Evolutionary conservation across 2,888 invertebrate species (phyloP).

Genomic region (Lithosia quadra): DNA sequence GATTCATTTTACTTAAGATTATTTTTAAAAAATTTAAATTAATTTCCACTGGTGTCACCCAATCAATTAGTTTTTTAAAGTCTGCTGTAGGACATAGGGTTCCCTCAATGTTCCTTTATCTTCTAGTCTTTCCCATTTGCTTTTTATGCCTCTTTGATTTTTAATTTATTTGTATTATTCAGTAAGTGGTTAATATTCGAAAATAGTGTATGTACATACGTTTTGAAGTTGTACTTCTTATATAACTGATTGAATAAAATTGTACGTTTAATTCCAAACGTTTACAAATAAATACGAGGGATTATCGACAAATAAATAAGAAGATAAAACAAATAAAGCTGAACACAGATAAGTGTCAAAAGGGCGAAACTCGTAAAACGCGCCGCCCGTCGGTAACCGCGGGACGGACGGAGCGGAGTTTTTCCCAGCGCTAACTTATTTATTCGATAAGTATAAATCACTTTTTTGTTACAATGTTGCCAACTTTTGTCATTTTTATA

Average conservation of each 20-base stretch:
- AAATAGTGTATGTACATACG: no score
- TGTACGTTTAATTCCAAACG: not conserved
- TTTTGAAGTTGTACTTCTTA: no score
- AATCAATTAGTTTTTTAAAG: no score
- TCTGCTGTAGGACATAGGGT: no score
- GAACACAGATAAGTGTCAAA: constrained; percentile 2
- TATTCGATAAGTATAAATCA: constrained; percentile 4
- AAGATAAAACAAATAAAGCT: not conserved
- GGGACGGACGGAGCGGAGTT: not conserved
- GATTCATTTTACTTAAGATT: fast-evolving
- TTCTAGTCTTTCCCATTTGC: no score
- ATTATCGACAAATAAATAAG: not conserved
- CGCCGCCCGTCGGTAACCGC: not conserved
- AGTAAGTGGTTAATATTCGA: no score
- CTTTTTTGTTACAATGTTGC: constrained; percentile 4
- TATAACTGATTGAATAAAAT: not conserved
- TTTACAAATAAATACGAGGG: not conserved
- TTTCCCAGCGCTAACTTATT: not conserved
- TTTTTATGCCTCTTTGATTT: no score
- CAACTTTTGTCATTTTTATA: constrained; percentile 4
- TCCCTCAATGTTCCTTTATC: no score
- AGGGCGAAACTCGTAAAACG: not conserved
- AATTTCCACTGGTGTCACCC: no score
- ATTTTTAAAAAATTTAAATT: no score
- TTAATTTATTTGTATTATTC: no score